Evolutionary conservation across 2,113 vertebrate genomes (phyloP).

Genomic region (Silurus asotus): DNA sequence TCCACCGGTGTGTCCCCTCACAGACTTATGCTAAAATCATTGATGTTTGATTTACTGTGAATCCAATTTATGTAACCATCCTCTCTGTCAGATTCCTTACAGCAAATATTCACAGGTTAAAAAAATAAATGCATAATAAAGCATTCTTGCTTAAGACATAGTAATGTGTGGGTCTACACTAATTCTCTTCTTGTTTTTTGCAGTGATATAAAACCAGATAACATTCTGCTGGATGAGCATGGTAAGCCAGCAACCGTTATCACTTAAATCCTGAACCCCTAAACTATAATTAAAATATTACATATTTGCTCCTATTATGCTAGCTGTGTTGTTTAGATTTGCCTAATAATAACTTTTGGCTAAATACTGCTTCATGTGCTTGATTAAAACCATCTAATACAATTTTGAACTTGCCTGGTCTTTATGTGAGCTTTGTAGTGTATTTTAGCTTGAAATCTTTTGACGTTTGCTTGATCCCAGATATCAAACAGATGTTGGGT

Average conservation of each 20-base stretch:
- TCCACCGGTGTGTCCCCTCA: conserved; percentile 69
- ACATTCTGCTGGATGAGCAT: conserved; percentile 94
- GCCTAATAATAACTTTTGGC: not conserved
- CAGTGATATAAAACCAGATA: conserved; percentile 96
- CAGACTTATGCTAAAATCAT: not conserved
- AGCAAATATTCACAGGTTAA: not conserved
- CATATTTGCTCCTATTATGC: not conserved
- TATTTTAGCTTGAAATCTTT: not conserved
- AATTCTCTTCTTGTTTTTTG: conserved; percentile 52
- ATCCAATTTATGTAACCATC: not conserved
- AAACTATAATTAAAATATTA: not conserved
- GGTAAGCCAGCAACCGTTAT: conserved; percentile 71
- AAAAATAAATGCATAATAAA: not conserved
- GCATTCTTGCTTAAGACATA: too few species aligned
- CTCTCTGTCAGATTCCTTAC: not conserved
- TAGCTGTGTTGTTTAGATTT: not conserved
- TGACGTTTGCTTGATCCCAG: not conserved
- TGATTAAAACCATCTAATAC: not conserved
- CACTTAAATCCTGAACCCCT: not conserved
- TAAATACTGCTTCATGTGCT: not conserved
- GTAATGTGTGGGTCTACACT: not conserved
- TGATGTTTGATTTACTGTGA: not conserved
- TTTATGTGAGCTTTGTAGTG: not conserved
- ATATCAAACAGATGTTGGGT: not conserved
- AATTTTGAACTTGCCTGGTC: not conserved